Base-by-base conservation (phyloP, 2,888 invertebrate species). In the Latrodectus hesperus region DNA sequence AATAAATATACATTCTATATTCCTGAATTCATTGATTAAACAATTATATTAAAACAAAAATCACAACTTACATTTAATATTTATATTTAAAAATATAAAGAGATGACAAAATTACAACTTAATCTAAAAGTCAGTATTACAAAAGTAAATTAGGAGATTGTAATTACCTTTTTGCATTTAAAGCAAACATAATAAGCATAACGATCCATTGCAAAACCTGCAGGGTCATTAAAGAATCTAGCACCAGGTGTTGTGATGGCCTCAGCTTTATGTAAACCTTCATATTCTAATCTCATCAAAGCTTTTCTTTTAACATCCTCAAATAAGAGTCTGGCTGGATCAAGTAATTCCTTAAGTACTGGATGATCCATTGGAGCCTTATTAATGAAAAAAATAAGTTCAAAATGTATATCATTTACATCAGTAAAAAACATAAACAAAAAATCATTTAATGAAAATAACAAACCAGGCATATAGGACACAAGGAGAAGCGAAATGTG, bases 131-230 rank as follows among this genome's bases (percentile, higher is more conserved):
- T 38, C 38, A 38, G 6, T 4, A 4, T 6, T 38, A 38, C 38
- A 38, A 38, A 4, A 38, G 6, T 38, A 38, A 38, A 38, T 38
- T 38, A 38, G 38, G 0, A 38, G 38, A 6, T 38, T 38, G 38
- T 38, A 14, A 71, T 81, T 85, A 93, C 93, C 93, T 94, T 94
- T 86, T 93, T 92, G 92, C 99, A 99, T 92, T 98, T 98, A 92
- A 95, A 97, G 92, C 99, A 99, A 52, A 99, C 98, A 92, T 99
- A 99, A 92, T 99, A 99, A 0, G 99, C 98, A 92, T 99, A 99
- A 91, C 98, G 94, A 91, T 99, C 98, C 97, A 99, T 97, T 5
- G 99, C 99, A 92, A 96, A 97, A 0, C 95, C 94, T 1, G 96
- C 95, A 0, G 98, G 95, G 92, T 98, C 97, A 83, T 95, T 95